Evolutionary conservation across 2,888 invertebrate species (phyloP), one percentile per base, ranked within the genome.

Genomic region (Morpho helenor): DNA sequence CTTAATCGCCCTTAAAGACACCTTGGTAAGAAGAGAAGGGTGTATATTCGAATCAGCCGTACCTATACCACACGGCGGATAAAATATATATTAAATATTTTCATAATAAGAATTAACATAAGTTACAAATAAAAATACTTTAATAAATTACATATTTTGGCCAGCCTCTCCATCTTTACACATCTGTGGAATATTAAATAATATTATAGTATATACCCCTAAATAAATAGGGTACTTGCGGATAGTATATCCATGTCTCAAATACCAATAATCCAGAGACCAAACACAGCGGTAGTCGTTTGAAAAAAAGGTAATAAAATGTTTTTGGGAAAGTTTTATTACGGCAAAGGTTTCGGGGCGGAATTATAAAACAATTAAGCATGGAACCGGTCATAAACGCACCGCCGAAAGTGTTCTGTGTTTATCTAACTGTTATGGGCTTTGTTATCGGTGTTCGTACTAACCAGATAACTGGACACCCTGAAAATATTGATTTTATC

Each of bases 311-410:
- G 74, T 73, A 74, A 80, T 81, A 80, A 80, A 79, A 79, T 73
- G 75, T 74, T 79, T 80, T 79, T 76, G 74, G 69, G 84, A 87
- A 88, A 89, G 87, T 87, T 87, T 84, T 87, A 89, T 80, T 77
- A 69, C 78, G 68, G 74, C 73, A 80, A 87, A 84, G 82, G 84
- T 77, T 84, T 76, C 74, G 56, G 78, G 74, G 70, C 70, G 63
- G 68, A 66, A 75, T 74, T 71, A 76, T 87, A 82, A 87, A 85
- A 78, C 77, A 80, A 85, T 84, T 80, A 79, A 77, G 70, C 59
- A 57, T 56, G 53, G 53, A 56, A 61, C 63, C 67, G 62, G 70
- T 68, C 66, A 65, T 77, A 80, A 78, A 80, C 56, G 64, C 66
- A 69, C 75, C 76, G 77, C 71, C 76, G 69, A 56, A 66, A 70